phyloP scores from a whole-genome alignment of 2,113 vertebrate genomes.

The Cebus imitator region DNA sequence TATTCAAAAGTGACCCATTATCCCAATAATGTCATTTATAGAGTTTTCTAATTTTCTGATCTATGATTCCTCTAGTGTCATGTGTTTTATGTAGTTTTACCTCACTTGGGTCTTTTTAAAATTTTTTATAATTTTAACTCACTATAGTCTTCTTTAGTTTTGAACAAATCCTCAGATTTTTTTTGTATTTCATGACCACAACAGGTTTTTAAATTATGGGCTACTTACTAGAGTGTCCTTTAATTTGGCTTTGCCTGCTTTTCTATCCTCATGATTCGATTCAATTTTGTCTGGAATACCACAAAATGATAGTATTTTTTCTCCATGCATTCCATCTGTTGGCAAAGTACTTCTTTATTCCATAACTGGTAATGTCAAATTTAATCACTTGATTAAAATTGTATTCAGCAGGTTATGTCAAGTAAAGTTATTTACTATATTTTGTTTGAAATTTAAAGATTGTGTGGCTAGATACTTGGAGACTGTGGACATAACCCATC shows the following conservation, averaged over 20 bases:
- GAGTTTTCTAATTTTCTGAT: neutral
- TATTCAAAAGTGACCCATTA: neutral
- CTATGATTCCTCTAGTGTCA: neutral
- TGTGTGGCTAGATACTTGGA: neutral
- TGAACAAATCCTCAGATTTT: neutral
- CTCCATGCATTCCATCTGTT: neutral
- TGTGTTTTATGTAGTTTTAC: neutral
- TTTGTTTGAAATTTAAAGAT: neutral
- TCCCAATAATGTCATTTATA: neutral
- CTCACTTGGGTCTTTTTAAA: neutral
- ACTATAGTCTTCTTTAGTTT: neutral
- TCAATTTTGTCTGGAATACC: neutral
- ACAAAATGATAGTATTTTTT: neutral
- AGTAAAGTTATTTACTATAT: neutral
- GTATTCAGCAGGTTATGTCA: neutral
- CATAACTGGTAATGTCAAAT: neutral
- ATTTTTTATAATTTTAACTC: neutral
- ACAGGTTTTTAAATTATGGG: neutral
- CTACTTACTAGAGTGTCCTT: neutral
- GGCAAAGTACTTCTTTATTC: neutral
- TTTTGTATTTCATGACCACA: neutral
- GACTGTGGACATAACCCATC: neutral
- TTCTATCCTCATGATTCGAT: neutral
- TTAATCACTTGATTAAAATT: neutral
- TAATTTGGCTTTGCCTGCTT: neutral